Evolutionary conservation across 2,113 vertebrate genomes (phyloP).

Genomic region (Saimiri boliviensis): DNA sequence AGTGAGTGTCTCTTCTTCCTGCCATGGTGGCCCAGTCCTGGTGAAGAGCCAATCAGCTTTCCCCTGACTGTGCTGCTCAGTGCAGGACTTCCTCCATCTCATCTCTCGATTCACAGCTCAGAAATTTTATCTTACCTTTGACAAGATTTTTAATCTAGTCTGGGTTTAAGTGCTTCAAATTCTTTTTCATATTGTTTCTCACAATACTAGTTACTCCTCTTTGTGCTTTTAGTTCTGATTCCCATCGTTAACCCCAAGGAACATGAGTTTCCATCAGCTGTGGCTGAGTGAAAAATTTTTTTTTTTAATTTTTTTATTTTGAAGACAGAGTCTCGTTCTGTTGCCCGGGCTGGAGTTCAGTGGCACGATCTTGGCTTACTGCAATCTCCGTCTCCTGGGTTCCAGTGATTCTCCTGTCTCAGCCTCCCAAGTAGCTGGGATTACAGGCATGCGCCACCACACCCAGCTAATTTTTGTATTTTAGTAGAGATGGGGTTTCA

Average conservation of each 20-base stretch:
- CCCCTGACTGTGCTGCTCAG: neutral
- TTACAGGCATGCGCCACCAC: too few species aligned
- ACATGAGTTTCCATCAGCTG: neutral
- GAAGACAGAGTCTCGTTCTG: too few species aligned
- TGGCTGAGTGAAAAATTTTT: neutral
- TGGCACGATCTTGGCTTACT: too few species aligned
- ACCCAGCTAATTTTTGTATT: too few species aligned
- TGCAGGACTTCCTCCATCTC: neutral
- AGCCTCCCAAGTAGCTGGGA: too few species aligned
- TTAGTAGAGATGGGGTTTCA: too few species aligned
- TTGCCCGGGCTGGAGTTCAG: too few species aligned
- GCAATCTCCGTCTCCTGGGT: too few species aligned
- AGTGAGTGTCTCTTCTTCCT: neutral
- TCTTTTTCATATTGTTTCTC: neutral
- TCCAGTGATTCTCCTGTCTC: too few species aligned
- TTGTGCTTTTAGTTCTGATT: neutral
- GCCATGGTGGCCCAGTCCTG: too few species aligned
- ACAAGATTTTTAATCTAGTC: neutral
- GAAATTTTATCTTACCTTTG: neutral
- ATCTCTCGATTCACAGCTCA: neutral
- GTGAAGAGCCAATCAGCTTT: neutral
- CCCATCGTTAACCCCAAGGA: neutral
- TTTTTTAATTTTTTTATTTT: neutral
- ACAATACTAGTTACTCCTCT: neutral
- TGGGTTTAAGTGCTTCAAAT: neutral